Conservation (phyloP, 2,888 invertebrate genomes). For the Hirtodrosophila confusa region DNA sequence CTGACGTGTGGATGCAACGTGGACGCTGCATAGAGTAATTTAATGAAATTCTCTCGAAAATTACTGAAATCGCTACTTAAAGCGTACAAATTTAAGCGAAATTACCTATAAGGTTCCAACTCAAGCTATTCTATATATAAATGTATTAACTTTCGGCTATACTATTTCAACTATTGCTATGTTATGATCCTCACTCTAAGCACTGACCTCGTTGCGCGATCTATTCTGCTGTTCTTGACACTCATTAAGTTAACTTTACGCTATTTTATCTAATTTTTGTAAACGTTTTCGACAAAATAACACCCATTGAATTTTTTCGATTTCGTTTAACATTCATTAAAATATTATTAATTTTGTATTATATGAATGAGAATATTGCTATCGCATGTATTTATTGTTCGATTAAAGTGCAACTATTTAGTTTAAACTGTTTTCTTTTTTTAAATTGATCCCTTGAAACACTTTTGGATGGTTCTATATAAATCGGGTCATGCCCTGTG, state of each 20-base stretch:
- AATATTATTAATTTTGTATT: slow-evolving; percentile 59
- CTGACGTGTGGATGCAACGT: slow-evolving; percentile 82
- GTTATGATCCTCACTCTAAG: slow-evolving; percentile 61
- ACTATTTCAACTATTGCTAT: slow-evolving; percentile 35
- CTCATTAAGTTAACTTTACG: slow-evolving; percentile 57
- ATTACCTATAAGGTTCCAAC: slow-evolving; percentile 57
- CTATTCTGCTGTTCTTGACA: slow-evolving; percentile 38
- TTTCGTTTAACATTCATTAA: slow-evolving; percentile 54
- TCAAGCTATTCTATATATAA: slow-evolving; percentile 37
- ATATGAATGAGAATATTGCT: slow-evolving; percentile 65
- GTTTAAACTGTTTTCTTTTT: slow-evolving; percentile 47
- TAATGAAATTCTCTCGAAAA: slow-evolving; percentile 59
- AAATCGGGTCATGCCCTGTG: too few species aligned
- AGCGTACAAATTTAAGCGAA: slow-evolving; percentile 53
- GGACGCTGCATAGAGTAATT: slow-evolving; percentile 83
- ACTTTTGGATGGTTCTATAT: too few species aligned
- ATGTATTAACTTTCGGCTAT: slow-evolving; percentile 30
- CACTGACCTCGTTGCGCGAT: slow-evolving; percentile 72
- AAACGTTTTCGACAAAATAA: slow-evolving; percentile 21
- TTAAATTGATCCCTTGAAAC: slow-evolving; percentile 8
- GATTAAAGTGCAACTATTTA: slow-evolving; percentile 75
- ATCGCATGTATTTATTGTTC: slow-evolving; percentile 76
- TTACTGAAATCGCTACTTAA: slow-evolving; percentile 27
- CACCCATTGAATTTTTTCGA: slow-evolving; percentile 49
- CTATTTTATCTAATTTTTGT: slow-evolving; percentile 54